Conservation (phyloP, 2,113 vertebrate species). For the Oncorhynchus tshawytscha region DNA sequence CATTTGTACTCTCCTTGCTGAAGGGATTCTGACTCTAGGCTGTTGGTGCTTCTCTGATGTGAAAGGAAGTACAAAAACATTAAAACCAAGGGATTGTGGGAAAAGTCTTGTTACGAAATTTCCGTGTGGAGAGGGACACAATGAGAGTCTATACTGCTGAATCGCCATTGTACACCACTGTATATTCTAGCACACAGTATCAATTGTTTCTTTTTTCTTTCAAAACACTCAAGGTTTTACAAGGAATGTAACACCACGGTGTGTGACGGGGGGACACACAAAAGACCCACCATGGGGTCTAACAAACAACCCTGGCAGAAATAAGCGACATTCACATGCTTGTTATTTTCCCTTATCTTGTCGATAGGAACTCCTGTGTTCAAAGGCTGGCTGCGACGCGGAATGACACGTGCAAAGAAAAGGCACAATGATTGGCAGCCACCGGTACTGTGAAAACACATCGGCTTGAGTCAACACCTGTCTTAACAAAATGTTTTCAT, state of each 20-base stretch:
- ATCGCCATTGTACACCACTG: constrained; percentile 2
- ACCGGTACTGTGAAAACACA: constrained; percentile 25
- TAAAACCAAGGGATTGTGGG: neutral
- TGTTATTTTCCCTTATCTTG: constrained; percentile 12
- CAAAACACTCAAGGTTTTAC: neutral
- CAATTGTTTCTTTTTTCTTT: constrained; percentile 1
- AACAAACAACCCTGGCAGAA: neutral
- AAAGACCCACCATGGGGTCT: neutral
- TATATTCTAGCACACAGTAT: neutral
- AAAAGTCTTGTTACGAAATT: constrained; percentile 23
- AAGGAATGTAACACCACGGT: constrained; percentile 5
- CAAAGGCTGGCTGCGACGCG: neutral
- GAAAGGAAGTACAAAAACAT: constrained; percentile 13
- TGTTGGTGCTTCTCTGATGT: constrained; percentile 4
- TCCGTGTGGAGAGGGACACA: constrained; percentile 8
- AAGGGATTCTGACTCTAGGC: neutral
- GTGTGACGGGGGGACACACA: neutral
- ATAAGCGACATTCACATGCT: constrained; percentile 2
- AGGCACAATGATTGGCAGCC: constrained; percentile 16
- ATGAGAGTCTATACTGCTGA: constrained; percentile 9
- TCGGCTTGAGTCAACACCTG: neutral
- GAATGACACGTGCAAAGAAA: constrained; percentile 2
- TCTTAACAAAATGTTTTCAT: neutral
- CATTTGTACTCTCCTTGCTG: constrained; percentile 9
- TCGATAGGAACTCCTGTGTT: neutral